Evolutionary conservation across 2,888 invertebrate genomes (phyloP).

Genomic region (Hofmannophila pseudospretella): DNA sequence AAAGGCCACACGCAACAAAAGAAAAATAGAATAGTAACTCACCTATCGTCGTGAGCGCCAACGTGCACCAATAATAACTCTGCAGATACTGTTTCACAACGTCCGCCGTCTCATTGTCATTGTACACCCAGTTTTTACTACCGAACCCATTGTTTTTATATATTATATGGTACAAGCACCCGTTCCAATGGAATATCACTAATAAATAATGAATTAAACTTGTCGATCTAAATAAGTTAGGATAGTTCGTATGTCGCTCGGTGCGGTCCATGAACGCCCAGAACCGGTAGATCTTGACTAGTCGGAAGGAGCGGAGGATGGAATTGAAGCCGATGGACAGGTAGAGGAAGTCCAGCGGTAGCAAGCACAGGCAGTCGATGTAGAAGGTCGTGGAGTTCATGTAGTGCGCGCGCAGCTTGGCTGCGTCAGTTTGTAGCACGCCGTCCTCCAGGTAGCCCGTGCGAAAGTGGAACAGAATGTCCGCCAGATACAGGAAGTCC

Average conservation of each 20-base stretch:
- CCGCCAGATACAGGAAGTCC: slow-evolving; percentile 96
- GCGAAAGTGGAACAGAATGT: slow-evolving; percentile 98
- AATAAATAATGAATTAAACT: slow-evolving; percentile 96
- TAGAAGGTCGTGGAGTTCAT: slow-evolving; percentile 99
- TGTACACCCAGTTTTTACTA: slow-evolving; percentile 94
- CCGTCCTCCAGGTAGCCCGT: slow-evolving; percentile 99
- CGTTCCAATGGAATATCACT: slow-evolving; percentile 99
- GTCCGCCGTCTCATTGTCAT: slow-evolving; percentile 90
- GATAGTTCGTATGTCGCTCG: slow-evolving; percentile 98
- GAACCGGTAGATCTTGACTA: slow-evolving; percentile 98
- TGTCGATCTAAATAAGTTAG: slow-evolving; percentile 95
- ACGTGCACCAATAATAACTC: slow-evolving; percentile 98
- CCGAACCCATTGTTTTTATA: slow-evolving; percentile 97
- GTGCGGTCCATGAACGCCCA: slow-evolving; percentile 99
- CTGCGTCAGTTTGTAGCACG: slow-evolving; percentile 96
- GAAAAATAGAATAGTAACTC: slow-evolving; percentile 36
- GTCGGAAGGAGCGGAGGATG: slow-evolving; percentile 94
- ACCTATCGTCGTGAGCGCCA: slow-evolving; percentile 97
- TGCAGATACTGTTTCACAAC: slow-evolving; percentile 97
- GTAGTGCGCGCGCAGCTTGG: slow-evolving; percentile 95
- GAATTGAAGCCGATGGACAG: slow-evolving; percentile 98
- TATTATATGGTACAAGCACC: slow-evolving; percentile 98
- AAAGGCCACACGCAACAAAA: neutral
- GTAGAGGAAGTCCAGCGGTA: slow-evolving; percentile 98
- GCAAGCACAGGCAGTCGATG: slow-evolving; percentile 97